Evolutionary conservation across 2,888 invertebrate genomes (phyloP), one percentile per base, ranked within the genome.

Genomic region (Eudasyphora cyanicolor): DNA sequence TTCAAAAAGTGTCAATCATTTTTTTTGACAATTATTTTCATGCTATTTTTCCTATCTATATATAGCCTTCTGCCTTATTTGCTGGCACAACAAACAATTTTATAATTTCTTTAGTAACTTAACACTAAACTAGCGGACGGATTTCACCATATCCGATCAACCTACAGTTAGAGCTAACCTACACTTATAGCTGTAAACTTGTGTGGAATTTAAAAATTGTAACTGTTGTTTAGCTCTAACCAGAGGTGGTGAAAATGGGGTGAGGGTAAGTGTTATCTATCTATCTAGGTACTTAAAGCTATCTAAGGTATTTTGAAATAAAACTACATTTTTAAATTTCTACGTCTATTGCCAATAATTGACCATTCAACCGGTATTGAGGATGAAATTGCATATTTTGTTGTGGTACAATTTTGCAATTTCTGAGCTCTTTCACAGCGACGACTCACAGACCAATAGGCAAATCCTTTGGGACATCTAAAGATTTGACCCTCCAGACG

Each of bases 401-500:
- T 69, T 29, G 87, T 85, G 14, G 85, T 84, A 85, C 96, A 97
- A 88, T 94, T 94, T 76, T 93, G 93, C 70, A 96, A 91, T 88
- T 93, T 94, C 60, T 93, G 92, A 0, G 93, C 92, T 57, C 94
- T 93, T 91, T 97, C 97, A 89, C 97, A 97, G 88, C 95, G 93
- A 91, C 95, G 94, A 87, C 96, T 96, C 3, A 96, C 94, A 57
- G 95, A 94, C 96, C 96, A 97, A 89, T 95, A 97, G 4, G 95
- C 93, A 87, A 94, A 96, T 57, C 95, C 95, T 87, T 94, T 93
- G 0, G 97, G 97, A 91, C 97, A 97, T 88, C 95, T 95, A 90
- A 95, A 95, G 14, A 97, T 92, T 87, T 94, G 94, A 17, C 96
- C 97, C 90, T 95, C 93, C 86, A 96, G 90, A 74, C 92, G 93